A percentile compares a stretch with the other conserved stretches of the same genome.
Conservation (phyloP, 1,140 invertebrate species). For the Drosophila repletoides region DNA sequence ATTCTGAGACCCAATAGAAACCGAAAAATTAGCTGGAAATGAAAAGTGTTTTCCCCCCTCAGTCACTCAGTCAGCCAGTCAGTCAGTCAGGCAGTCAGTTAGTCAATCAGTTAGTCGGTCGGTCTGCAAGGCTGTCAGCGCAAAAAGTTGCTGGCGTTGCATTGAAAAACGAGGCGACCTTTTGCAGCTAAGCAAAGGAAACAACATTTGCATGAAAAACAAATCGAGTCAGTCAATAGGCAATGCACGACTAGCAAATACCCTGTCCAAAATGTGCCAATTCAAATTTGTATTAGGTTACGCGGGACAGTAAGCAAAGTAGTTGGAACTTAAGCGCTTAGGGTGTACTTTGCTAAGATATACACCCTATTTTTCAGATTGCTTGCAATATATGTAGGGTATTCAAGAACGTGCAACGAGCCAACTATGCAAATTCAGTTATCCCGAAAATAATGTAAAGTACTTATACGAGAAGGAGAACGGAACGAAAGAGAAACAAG, state of each 20-base stretch:
- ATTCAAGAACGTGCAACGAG: neutral
- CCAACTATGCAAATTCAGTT: slow-evolving; percentile 63
- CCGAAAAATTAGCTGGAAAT: slow-evolving; percentile 69
- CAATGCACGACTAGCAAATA: slow-evolving; percentile 7
- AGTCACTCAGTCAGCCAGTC: slow-evolving; percentile 14
- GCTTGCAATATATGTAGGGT: too few relatives aligned
- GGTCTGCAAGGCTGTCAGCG: slow-evolving; percentile 37
- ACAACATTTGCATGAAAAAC: slow-evolving; percentile 27
- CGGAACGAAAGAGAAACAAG: too few relatives aligned
- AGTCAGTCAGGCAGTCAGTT: slow-evolving; percentile 10
- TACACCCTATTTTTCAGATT: too few relatives aligned
- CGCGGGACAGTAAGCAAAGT: too few relatives aligned
- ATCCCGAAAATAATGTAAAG: slow-evolving; percentile 51
- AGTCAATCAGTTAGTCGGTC: slow-evolving; percentile 14
- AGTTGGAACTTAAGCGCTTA: too few relatives aligned
- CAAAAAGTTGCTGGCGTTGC: slow-evolving; percentile 63
- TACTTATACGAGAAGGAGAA: neutral
- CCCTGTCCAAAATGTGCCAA: neutral
- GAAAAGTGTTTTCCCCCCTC: slow-evolving; percentile 46
- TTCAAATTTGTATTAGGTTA: too few relatives aligned
- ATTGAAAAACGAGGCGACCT: slow-evolving; percentile 58
- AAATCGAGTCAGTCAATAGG: too few relatives aligned
- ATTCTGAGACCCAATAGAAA: slow-evolving; percentile 5
- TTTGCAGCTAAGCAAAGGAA: slow-evolving; percentile 43
- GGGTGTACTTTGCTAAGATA: too few relatives aligned